Conservation (phyloP, 2,797 vertebrate species). For the Meriones psammophilus region DNA sequence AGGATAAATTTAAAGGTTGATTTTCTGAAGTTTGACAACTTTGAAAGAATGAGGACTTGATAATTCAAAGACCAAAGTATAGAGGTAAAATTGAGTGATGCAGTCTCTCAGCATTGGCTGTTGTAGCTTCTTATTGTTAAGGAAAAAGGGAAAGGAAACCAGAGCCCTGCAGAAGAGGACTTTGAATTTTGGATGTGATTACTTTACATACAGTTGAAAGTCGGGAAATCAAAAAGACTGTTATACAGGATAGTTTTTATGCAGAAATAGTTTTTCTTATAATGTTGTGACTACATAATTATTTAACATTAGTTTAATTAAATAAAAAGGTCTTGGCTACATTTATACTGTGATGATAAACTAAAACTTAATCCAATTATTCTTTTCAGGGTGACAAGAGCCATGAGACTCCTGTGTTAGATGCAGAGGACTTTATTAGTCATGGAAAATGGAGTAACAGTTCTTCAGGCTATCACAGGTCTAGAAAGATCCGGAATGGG, state of each 20-base stretch:
- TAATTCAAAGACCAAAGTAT: constrained; percentile 51
- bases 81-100: constrained; percentile 46
- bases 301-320: background rate
- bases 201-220: constrained; percentile 3
- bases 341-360: background rate
- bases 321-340: background rate
- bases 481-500: accelerated
- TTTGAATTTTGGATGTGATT: constrained; percentile 30
- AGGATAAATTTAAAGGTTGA: constrained; percentile 16
- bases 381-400: background rate
- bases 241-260: background rate
- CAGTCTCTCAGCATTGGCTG: background rate
- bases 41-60: constrained; percentile 30
- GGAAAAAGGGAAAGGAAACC: constrained; percentile 37
- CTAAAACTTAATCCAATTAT: background rate
- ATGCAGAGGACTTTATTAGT: background rate
- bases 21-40: constrained; percentile 54
- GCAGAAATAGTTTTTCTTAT: background rate
- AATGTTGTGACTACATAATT: background rate
- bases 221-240: background rate
- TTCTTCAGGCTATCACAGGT: background rate
- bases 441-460: background rate
- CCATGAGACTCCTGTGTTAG: background rate
- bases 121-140: constrained; percentile 6
- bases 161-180: background rate